phyloP scores from a whole-genome alignment of 1,140 invertebrate genomes.

The Heliothis virescens region DNA sequence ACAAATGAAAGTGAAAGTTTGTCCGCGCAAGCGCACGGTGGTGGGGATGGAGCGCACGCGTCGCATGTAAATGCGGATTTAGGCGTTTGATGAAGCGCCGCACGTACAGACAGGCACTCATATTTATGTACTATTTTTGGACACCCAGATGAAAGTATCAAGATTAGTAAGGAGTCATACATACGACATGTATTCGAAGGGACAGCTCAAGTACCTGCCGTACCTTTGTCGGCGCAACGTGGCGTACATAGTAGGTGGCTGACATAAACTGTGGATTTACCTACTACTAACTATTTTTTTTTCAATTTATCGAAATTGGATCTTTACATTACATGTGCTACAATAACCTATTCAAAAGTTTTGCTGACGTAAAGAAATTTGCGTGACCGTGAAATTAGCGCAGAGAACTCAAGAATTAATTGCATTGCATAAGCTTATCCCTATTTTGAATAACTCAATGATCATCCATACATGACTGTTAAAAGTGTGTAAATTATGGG shows the following conservation, averaged over 20 bases:
- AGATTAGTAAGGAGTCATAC: slow-evolving; percentile 32
- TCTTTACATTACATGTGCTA: too few species aligned
- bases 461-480: not conserved
- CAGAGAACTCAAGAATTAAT: too few species aligned
- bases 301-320: too few species aligned
- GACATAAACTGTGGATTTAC: too few species aligned
- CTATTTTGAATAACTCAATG: slow-evolving; percentile 23
- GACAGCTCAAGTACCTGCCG: too few species aligned
- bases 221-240: too few species aligned
- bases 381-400: too few species aligned
- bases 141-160: slow-evolving; percentile 54
- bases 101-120: slow-evolving; percentile 60
- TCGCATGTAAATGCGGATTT: slow-evolving; percentile 81
- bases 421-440: slow-evolving; percentile 48
- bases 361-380: too few species aligned
- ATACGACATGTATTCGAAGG: not conserved
- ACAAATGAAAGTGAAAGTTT: slow-evolving; percentile 84
- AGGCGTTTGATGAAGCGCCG: slow-evolving; percentile 75
- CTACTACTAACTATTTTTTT: too few species aligned
- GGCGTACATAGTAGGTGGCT: too few species aligned
- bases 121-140: slow-evolving; percentile 53
- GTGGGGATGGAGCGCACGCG: slow-evolving; percentile 69
- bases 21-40: slow-evolving; percentile 54
- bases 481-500: too few species aligned
- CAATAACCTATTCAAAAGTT: too few species aligned